Evolutionary conservation across 1,140 invertebrate species (phyloP), one percentile per base, ranked within the genome.

Genomic region (Tetramorium alpestre): DNA sequence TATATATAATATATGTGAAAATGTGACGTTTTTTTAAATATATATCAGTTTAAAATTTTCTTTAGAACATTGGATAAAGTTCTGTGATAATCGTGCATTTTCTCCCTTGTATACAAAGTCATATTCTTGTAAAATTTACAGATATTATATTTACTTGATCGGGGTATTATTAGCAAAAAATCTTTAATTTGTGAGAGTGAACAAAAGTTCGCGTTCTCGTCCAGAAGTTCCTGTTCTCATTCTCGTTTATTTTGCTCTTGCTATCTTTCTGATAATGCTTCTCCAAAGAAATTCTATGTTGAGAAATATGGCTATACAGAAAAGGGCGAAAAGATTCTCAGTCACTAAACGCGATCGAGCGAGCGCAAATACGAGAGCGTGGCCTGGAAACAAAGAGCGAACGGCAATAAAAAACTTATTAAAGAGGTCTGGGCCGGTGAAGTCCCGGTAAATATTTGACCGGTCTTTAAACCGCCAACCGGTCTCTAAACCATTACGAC

Each of bases 401-500:
- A 86, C 88, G 87, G 92, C 89, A 93, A 94, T 93, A 93, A 93
- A 93, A 93, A 94, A 93, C 92, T 94, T 93, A 93, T 93, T 93
- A 93, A 85, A 88, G 81, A 80, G 88, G 77, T 88, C 87, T 88
- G 84, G 67, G 60, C 60, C 69, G 86, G 82, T 58, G 51, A 86
- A 90, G 91, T 87, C 89, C 86, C 77, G 89, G 91, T 89, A 93
- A 92, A 92, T 93, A 92, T 93, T 92, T 93, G 91, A 89, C 89
- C 73, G 87, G 91, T 91, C 90, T 93, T 91, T 91, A 85, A 85
- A 86, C 84, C 76, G 62, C 72, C 85, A 77, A 90, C 85, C 22
- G 22, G 22, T 22, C 86, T 85, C 75, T 47, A 41, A 67, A 56
- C 85, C 44, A 69, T 93, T 92, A 92, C 90, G 89, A 88, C 84